These are phyloP conservation scores for Trileptium ribeirensis DNA, from an alignment of 2,888 invertebrate species.

Conservation along the genomic window DNA sequence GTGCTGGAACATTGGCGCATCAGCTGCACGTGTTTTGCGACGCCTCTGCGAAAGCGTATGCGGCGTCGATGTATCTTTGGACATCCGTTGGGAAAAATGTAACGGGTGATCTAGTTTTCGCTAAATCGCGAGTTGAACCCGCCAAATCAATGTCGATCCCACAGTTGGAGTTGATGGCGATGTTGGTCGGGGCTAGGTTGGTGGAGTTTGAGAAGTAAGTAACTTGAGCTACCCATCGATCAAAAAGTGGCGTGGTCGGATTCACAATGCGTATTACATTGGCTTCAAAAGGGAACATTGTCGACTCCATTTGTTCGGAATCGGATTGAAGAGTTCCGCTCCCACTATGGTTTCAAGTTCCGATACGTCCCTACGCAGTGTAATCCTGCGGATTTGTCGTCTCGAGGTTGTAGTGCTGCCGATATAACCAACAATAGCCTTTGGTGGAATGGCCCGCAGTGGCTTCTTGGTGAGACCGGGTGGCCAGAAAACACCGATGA, in stretches of 20 bases:
- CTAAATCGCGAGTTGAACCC: neutral
- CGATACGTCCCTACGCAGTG: conserved; percentile 22
- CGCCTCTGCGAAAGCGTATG: conserved; percentile 2
- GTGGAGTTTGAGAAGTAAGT: neutral
- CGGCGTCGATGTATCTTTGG: neutral
- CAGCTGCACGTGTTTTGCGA: conserved; percentile 2
- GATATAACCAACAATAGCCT: neutral
- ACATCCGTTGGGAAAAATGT: neutral
- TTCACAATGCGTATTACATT: conserved; percentile 9
- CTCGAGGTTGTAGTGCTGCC: neutral
- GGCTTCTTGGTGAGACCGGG: neutral
- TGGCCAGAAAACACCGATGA: neutral
- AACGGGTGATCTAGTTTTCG: neutral
- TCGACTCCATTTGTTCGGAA: neutral
- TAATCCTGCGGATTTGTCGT: conserved; percentile 42
- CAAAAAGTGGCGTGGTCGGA: conserved; percentile 1
- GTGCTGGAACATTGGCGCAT: neutral
- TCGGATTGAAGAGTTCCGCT: neutral
- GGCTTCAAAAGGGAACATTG: neutral
- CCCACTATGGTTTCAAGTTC: neutral
- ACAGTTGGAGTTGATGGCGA: neutral
- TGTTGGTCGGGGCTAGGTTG: neutral
- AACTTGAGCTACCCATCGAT: neutral
- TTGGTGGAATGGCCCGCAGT: neutral
- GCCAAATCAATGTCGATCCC: neutral